A percentile compares a stretch with the other conserved stretches of the same genome.
Conservation (phyloP, 2,888 invertebrate species). For the Cerastis leucographa region DNA sequence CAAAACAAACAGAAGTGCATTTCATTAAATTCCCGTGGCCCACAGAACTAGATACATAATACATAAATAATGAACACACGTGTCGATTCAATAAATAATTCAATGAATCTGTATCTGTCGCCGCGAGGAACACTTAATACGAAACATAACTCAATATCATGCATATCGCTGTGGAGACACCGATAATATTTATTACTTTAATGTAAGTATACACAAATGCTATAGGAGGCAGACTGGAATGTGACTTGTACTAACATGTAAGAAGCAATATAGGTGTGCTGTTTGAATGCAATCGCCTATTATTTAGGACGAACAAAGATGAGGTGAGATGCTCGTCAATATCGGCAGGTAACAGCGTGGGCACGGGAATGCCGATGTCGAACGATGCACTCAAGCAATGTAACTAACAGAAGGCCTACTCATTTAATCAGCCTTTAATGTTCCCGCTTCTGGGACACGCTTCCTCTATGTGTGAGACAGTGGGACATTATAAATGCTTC, state of each 20-base stretch:
- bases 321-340: neutral
- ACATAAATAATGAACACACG: constrained; percentile 1
- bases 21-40: neutral
- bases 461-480: neutral
- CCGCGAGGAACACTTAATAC: constrained; percentile 26
- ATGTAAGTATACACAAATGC: no score
- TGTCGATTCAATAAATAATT: constrained; percentile 47
- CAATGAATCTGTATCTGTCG: constrained; percentile 31
- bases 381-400: neutral
- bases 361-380: constrained; percentile 21
- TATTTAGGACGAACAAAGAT: neutral
- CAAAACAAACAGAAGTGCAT: neutral
- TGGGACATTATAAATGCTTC: neutral
- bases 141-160: constrained; percentile 33
- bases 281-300: neutral
- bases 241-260: neutral
- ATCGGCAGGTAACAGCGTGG: constrained; percentile 18
- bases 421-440: neutral
- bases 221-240: neutral
- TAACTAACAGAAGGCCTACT: neutral
- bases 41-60: constrained; percentile 6
- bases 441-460: neutral
- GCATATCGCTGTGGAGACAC: constrained; percentile 17
- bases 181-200: constrained; percentile 24
- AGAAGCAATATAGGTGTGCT: neutral